phyloP scores from a whole-genome alignment of 2,797 vertebrate genomes.

The Oreortyx pictus region DNA sequence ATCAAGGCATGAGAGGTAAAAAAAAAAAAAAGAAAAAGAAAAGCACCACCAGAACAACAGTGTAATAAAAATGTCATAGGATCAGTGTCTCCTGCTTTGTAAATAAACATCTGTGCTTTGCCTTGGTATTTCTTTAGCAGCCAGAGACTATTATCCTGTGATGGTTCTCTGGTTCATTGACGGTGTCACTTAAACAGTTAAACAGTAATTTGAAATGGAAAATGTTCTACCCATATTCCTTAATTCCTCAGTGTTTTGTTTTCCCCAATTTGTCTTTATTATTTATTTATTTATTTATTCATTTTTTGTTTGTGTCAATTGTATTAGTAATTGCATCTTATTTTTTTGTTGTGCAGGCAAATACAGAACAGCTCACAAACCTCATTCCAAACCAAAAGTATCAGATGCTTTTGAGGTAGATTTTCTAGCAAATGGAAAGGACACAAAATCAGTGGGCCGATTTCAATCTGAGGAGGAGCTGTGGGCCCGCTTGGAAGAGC shows the following conservation, averaged over 20 bases:
- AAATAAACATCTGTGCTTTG: constrained; percentile 72
- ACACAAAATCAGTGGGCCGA: constrained; percentile 54
- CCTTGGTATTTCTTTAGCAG: constrained; percentile 62
- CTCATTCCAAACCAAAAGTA: constrained; percentile 90
- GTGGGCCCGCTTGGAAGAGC: constrained; percentile 91
- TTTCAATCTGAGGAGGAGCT: constrained; percentile 86
- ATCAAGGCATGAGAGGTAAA: constrained; percentile 67
- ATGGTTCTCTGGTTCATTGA: constrained; percentile 73
- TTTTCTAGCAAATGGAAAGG: constrained; percentile 61
- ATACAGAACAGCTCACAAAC: constrained; percentile 88
- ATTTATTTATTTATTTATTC: neutral
- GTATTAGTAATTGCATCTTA: neutral
- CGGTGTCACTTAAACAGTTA: constrained; percentile 66
- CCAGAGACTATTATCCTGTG: constrained; percentile 70
- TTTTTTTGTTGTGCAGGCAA: constrained; percentile 78
- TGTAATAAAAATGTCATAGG: constrained; percentile 67
- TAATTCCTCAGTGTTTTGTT: neutral
- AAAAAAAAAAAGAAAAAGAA: neutral
- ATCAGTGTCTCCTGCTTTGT: constrained; percentile 74
- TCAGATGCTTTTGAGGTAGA: constrained; percentile 77
- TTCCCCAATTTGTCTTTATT: neutral
- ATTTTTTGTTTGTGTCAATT: neutral
- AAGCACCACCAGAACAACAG: neutral
- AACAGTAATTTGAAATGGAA: constrained; percentile 51
- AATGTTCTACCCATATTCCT: constrained; percentile 1